phyloP scores from a whole-genome alignment of 1,140 invertebrate genomes.

The Sesamia nonagrioides region DNA sequence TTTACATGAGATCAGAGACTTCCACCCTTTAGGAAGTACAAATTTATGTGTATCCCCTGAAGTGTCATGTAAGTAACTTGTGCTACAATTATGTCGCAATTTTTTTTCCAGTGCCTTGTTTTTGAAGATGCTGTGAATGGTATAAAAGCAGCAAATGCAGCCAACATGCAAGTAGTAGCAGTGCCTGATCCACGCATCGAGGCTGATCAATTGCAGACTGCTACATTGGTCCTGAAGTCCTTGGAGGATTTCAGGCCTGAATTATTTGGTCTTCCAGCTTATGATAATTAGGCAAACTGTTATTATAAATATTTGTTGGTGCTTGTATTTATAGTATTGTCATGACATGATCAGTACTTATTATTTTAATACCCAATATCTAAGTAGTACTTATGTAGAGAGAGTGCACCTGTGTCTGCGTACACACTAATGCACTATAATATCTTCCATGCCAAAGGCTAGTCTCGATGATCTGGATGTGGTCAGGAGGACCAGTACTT shows the following conservation, averaged over 20 bases:
- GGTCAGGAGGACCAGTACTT: too few species aligned
- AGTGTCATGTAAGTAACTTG: background rate
- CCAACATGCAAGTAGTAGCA: conserved; percentile 96
- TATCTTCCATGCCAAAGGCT: too few species aligned
- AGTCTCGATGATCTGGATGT: too few species aligned
- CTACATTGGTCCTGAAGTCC: conserved; percentile 92
- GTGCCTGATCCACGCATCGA: conserved; percentile 92
- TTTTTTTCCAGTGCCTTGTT: conserved; percentile 92
- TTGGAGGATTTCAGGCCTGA: conserved; percentile 95
- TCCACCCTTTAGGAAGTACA: too few species aligned
- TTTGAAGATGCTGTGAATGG: conserved; percentile 98
- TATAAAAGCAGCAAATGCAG: conserved; percentile 92
- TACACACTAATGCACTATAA: too few species aligned
- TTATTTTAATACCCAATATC: conserved; percentile 4
- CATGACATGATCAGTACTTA: conserved; percentile 41
- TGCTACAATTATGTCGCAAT: background rate
- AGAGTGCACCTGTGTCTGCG: too few species aligned
- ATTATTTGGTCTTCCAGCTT: conserved; percentile 94
- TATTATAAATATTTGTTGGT: conserved; percentile 42
- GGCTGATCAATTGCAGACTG: conserved; percentile 86
- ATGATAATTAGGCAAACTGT: conserved; percentile 28
- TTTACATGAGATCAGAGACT: too few species aligned
- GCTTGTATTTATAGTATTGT: conserved; percentile 41
- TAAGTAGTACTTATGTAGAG: background rate
- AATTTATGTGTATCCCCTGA: too few species aligned